Base-by-base conservation (phyloP, 92 coral and sea anemone genomes). In the Epizoanthus stellaris region DNA sequence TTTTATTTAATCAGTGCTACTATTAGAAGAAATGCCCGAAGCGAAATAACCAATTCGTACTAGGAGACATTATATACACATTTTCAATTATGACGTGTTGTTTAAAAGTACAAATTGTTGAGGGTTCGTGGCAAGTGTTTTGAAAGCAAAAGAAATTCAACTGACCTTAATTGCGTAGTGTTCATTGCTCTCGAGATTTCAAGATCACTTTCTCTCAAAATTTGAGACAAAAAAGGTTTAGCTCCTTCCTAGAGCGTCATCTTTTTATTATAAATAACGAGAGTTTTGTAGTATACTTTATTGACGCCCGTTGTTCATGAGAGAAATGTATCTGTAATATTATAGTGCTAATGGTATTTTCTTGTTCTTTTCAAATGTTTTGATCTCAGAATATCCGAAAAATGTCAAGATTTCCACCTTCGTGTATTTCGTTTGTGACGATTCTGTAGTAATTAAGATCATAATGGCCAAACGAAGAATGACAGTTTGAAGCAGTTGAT, bases 401-500 rank as follows among this genome's bases (percentile, higher is more conserved):
- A 10, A 23, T 23, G 6, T 66, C 34, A 3, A 6, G 4, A 23
- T 23, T 30, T 8, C 38, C 9, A 3, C 42, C 42, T 4, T 66
- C 34, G 38, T 66, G 4, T 9, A 20, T 66, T 66, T 66, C 70
- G 38, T 15, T 38, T 68, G 72, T 34, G 73, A 17, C 30, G 14
- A 6, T 36, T 72, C 14, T 17, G 19, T 72, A 34, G 14, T 36
- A 9, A 72, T 20, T 72, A 47, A 43, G 9, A 72, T 72, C 77
- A 47, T 9, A 47, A 47, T 72, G 21, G 77, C 25, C 9, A 76
- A 17, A 5, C 6, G 56, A 60, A 36, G 68, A 59, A 52, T 34
- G 81, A 58, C 81, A 76, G 53, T 39, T 59, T 17, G 17, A 59
- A 76, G 81, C 38, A 76, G 57, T 16, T 58, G 81, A 76, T 36